These are phyloP conservation scores for Rhizomys pruinosus DNA, from an alignment of 2,113 vertebrate species.

Conservation along the genomic window DNA sequence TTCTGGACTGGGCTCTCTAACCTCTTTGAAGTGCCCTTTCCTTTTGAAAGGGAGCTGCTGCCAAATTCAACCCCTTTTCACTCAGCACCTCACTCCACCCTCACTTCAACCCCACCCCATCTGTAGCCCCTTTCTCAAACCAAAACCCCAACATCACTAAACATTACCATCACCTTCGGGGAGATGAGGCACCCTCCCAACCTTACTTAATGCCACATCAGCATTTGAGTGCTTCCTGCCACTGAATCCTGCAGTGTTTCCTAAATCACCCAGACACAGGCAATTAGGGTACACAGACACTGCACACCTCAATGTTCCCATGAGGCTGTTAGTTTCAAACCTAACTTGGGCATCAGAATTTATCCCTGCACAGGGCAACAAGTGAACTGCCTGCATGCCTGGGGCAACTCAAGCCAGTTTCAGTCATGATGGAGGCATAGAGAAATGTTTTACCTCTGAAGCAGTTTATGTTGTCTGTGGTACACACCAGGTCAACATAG, in stretches of 20 bases:
- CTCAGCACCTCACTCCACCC: background rate
- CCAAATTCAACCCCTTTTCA: background rate
- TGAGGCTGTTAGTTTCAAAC: background rate
- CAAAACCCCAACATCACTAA: background rate
- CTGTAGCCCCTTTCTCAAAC: conserved; percentile 1
- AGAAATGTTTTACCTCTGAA: background rate
- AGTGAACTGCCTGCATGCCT: background rate
- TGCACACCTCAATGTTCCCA: background rate
- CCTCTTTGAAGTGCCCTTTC: background rate
- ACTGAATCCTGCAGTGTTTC: background rate
- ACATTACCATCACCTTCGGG: background rate
- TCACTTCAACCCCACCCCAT: background rate
- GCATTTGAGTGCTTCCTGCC: background rate
- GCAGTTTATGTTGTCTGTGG: background rate
- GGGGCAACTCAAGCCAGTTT: conserved; percentile 8
- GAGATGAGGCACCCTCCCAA: background rate
- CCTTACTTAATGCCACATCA: background rate
- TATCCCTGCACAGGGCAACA: background rate
- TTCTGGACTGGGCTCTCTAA: background rate
- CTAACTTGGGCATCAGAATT: background rate
- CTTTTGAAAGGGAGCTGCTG: background rate
- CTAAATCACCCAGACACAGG: background rate
- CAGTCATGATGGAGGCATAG: background rate
- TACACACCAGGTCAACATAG: background rate
- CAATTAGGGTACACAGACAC: background rate